Evolutionary conservation across 2,797 vertebrate species (phyloP).

Genomic region (Tokudaia muenninki): DNA sequence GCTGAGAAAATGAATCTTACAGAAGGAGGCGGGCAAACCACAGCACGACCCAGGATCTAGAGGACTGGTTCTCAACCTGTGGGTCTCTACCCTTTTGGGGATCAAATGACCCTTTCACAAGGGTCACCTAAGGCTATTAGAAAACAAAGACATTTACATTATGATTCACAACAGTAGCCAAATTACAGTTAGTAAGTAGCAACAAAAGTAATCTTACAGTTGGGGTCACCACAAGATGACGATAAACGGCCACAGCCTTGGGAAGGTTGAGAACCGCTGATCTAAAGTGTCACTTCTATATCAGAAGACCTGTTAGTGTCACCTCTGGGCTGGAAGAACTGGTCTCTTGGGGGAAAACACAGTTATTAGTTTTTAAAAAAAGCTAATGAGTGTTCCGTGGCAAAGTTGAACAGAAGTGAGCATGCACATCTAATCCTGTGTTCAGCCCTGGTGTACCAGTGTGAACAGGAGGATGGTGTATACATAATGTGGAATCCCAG

Average conservation of each 20-base stretch:
- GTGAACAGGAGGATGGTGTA: no score
- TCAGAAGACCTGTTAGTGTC: neutral
- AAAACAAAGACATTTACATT: neutral
- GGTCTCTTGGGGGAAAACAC: neutral
- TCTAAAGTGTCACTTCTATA: neutral
- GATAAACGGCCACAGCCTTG: neutral
- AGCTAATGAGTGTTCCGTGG: no score
- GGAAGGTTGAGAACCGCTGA: neutral
- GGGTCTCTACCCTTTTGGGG: neutral
- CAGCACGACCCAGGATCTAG: neutral
- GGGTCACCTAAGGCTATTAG: neutral
- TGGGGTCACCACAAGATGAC: neutral
- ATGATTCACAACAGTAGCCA: neutral
- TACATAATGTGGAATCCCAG: neutral
- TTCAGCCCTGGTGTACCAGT: neutral
- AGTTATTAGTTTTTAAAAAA: no score
- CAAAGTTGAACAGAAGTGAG: neutral
- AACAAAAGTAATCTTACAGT: neutral
- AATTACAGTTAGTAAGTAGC: neutral
- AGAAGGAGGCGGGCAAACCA: neutral
- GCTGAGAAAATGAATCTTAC: neutral
- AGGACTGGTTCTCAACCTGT: neutral
- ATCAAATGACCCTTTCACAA: neutral
- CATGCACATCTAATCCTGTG: accelerated
- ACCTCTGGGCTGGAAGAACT: neutral